Evolutionary conservation across 2,113 vertebrate genomes (phyloP).

Genomic region (Albula goreensis): DNA sequence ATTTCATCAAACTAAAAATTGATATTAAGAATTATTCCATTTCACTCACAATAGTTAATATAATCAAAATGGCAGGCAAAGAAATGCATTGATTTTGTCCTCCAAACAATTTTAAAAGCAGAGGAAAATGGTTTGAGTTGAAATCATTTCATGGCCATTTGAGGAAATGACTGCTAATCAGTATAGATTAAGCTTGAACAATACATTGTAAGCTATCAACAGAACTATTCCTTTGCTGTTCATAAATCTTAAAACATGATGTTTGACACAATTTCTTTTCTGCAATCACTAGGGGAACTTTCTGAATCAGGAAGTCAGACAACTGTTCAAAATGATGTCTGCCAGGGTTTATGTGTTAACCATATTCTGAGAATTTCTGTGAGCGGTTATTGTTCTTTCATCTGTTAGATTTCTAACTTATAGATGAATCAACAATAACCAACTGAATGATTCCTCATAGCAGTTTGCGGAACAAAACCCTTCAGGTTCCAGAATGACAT

Average conservation of each 20-base stretch:
- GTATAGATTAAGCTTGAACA: slow-evolving; percentile 34
- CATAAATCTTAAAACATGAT: slow-evolving; percentile 23
- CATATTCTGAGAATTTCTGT: slow-evolving; percentile 33
- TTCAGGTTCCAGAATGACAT: background rate
- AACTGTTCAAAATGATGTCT: slow-evolving; percentile 44
- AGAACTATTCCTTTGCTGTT: slow-evolving; percentile 20
- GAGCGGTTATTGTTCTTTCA: background rate
- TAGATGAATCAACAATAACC: slow-evolving; percentile 19
- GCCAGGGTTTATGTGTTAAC: slow-evolving; percentile 21
- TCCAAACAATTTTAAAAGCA: background rate
- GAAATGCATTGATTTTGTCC: background rate
- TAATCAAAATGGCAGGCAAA: background rate
- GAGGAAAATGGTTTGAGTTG: background rate
- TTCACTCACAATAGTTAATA: background rate
- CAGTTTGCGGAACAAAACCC: background rate
- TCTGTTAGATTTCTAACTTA: background rate
- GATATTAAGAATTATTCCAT: background rate
- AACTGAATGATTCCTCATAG: slow-evolving; percentile 19
- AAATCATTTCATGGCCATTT: slow-evolving; percentile 19
- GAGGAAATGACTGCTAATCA: slow-evolving; percentile 40
- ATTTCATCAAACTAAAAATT: background rate
- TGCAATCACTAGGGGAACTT: slow-evolving; percentile 39
- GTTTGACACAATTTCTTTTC: slow-evolving; percentile 29
- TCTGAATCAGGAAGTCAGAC: slow-evolving; percentile 38
- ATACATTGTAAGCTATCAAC: slow-evolving; percentile 30